Evolutionary conservation across 2,113 vertebrate species (phyloP), one percentile per base, ranked within the genome.

Genomic region (Fukomys damarensis): DNA sequence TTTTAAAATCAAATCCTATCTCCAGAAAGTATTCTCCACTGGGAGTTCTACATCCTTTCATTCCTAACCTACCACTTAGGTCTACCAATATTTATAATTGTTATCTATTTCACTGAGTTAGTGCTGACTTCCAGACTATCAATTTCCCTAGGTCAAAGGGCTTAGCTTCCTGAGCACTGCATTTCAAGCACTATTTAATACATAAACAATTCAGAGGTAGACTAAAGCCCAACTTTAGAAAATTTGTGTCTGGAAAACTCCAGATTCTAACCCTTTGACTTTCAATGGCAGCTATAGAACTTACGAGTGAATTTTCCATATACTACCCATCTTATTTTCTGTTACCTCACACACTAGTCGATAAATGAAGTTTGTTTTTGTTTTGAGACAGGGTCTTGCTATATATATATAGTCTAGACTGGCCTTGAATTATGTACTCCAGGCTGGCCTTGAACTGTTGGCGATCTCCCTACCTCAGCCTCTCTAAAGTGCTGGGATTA

Each of bases 1-100:
- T 72, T 97, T 96, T 93, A 22, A 91, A 88, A 94, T 70, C 32
- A 77, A 96, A 92, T 82, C 38, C 56, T 28, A 61, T 72, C 61
- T 86, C 65, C 35, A 68, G 1, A 43, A 59, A 89, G 38, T 84
- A 86, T 82, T 49, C 41, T 80, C 86, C 61, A 58, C 9, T 38
- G 10, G 54, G 20, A 63, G 35, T 93, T 35, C 49, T 11, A 76
- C 26, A 86, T 46, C 24, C 65, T 38, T 68, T 83, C 52, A 63
- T 81, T 91, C 54, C 76, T 74, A 52, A 94, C 32, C 84, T 90
- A 80, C 7, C 41, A 89, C n/a, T 84, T 32, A 76, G 12, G 52
- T 32, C 54, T 79, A 85, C 28, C 58, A 89, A 1, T 97, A 41
- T 19, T 89, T 66, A 72, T 88, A 86, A 93, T 76, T 35, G 0